phyloP scores from a whole-genome alignment of 2,797 vertebrate genomes.

The Mus minutoides region DNA sequence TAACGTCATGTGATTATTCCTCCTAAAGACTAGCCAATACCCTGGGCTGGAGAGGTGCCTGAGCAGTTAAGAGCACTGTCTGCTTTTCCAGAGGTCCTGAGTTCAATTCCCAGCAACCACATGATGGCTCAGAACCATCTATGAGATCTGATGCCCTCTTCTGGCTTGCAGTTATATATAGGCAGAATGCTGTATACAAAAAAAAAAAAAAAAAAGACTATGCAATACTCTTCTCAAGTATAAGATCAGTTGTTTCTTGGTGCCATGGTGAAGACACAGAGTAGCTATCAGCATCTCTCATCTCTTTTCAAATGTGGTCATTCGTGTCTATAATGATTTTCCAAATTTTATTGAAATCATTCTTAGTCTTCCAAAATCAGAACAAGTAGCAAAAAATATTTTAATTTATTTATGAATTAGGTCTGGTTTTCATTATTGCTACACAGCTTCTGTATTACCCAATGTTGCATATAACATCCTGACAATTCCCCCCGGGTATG shows the following conservation, averaged over 20 bases:
- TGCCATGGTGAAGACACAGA: background rate
- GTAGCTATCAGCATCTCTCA: background rate
- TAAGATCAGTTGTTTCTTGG: slow-evolving; percentile 15
- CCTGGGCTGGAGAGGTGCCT: too few species aligned
- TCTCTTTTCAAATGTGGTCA: slow-evolving; percentile 1
- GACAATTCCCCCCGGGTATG: background rate
- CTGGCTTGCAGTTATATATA: too few species aligned
- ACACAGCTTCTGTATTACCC: slow-evolving; percentile 1
- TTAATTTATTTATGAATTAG: slow-evolving; percentile 62
- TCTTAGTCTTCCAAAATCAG: slow-evolving; percentile 30
- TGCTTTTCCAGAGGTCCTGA: too few species aligned
- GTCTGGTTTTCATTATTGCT: slow-evolving; percentile 33
- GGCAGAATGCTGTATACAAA: too few species aligned
- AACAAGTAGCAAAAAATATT: background rate
- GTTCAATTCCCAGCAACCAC: too few species aligned
- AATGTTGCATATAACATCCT: background rate
- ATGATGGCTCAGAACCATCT: too few species aligned
- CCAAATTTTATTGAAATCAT: slow-evolving; percentile 47
- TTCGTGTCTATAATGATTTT: slow-evolving; percentile 1
- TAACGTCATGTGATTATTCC: slow-evolving; percentile 37
- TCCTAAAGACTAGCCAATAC: slow-evolving; percentile 19
- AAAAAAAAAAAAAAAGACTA: background rate
- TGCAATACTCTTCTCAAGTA: slow-evolving; percentile 21
- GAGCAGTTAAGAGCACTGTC: too few species aligned
- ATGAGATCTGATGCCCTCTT: too few species aligned